Conservation (phyloP, 2,888 invertebrate species). For the Napeogenes sylphis region DNA sequence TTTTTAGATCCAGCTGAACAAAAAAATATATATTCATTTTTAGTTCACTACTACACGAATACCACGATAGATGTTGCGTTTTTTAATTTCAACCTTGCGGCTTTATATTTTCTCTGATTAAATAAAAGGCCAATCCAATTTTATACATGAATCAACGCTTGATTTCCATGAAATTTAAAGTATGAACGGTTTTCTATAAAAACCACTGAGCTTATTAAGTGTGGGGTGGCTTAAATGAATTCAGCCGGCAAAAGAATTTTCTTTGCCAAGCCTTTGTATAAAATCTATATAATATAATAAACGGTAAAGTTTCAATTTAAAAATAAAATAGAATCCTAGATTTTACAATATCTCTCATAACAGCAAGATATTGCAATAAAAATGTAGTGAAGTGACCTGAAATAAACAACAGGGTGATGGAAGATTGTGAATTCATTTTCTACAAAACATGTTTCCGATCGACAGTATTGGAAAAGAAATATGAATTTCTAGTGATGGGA, state of each 20-base stretch:
- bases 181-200: constrained; percentile 9
- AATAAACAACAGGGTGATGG: constrained; percentile 11
- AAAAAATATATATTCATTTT: background rate
- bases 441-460: constrained; percentile 26
- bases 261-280: constrained; percentile 7
- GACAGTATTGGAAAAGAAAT: constrained; percentile 42
- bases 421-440: constrained; percentile 24
- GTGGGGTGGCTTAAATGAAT: constrained; percentile 13
- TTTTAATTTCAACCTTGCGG: background rate
- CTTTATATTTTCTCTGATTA: constrained; percentile 6
- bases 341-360: constrained; percentile 8
- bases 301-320: constrained; percentile 9
- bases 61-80: background rate
- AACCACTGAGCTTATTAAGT: constrained; percentile 13
- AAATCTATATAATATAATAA: background rate
- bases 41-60: background rate
- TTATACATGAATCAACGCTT: constrained; percentile 11
- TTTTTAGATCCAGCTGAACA: constrained; percentile 82
- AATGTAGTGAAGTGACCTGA: constrained; percentile 18
- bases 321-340: constrained; percentile 11
- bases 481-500: constrained; percentile 39
- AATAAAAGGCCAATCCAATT: constrained; percentile 7
- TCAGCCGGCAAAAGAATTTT: constrained; percentile 5
- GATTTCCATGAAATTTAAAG: constrained; percentile 12
- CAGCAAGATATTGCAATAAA: constrained; percentile 6